phyloP scores from a whole-genome alignment of 2,888 invertebrate species.

The Phyllotreta cruciferae region DNA sequence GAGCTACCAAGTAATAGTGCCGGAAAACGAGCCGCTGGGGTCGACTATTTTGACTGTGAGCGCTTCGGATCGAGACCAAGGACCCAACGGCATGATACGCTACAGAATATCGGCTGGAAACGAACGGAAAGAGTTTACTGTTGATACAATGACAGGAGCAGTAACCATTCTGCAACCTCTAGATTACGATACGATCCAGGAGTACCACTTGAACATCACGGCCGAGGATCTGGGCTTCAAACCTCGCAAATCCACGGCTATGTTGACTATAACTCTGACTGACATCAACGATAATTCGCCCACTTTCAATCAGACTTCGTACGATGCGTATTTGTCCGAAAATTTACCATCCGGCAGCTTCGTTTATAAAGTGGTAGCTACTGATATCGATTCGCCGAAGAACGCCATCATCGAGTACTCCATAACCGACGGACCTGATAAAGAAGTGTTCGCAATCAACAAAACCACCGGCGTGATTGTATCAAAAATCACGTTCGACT shows the following conservation, averaged over 20 bases:
- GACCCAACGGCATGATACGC: conserved; percentile 88
- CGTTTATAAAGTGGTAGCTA: conserved; percentile 78
- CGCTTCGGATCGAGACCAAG: conserved; percentile 85
- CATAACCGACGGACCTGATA: conserved; percentile 77
- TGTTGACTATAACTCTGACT: conserved; percentile 83
- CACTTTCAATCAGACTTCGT: conserved; percentile 77
- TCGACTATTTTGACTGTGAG: conserved; percentile 84
- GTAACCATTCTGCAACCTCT: conserved; percentile 80
- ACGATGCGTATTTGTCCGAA: conserved; percentile 82
- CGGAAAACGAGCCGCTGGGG: conserved; percentile 88
- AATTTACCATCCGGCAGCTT: conserved; percentile 79
- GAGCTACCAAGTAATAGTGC: conserved; percentile 88
- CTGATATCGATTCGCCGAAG: conserved; percentile 86
- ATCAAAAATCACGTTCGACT: conserved; percentile 82
- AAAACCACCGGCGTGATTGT: conserved; percentile 77
- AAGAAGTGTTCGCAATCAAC: conserved; percentile 77
- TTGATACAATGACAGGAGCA: conserved; percentile 79
- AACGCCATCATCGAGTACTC: conserved; percentile 87
- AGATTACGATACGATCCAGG: conserved; percentile 86
- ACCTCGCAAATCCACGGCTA: conserved; percentile 77
- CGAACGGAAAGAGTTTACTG: conserved; percentile 78
- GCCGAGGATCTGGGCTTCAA: conserved; percentile 88
- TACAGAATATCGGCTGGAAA: conserved; percentile 88
- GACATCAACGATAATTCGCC: conserved; percentile 96
- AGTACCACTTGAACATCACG: conserved; percentile 86